Evolutionary conservation across 2,888 invertebrate genomes (phyloP).

Genomic region (Scaptomyza reducta): DNA sequence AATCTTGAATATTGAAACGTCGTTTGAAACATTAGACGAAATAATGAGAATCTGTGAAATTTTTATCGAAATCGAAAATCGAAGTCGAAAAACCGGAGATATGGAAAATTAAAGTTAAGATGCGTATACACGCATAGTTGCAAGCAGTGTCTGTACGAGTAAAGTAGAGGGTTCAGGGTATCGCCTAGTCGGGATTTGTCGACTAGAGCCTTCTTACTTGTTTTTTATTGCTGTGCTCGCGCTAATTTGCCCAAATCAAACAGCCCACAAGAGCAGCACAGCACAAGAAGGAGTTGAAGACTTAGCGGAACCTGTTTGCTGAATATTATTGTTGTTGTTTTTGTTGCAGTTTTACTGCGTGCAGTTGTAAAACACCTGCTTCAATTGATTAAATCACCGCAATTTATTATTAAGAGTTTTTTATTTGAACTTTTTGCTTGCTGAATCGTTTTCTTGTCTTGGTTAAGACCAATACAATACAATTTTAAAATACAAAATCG

Average conservation of each 20-base stretch:
- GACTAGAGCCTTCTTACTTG: no score
- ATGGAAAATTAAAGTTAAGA: no score
- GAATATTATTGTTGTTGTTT: not conserved
- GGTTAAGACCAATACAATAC: conserved; percentile 23
- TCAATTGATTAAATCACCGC: conserved; percentile 78
- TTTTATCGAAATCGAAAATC: no score
- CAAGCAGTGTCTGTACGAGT: no score
- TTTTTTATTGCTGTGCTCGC: conserved; percentile 41
- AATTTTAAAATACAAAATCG: conserved; percentile 24
- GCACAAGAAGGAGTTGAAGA: conserved; percentile 37
- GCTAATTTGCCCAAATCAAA: conserved; percentile 68
- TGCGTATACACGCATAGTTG: no score
- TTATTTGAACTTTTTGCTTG: conserved; percentile 9
- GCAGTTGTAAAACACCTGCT: conserved; percentile 77
- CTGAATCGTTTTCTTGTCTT: conserved; percentile 2
- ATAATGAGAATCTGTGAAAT: no score
- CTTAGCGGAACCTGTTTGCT: conserved; percentile 55
- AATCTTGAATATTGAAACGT: no score
- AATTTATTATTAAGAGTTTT: conserved; percentile 73
- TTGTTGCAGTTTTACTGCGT: conserved; percentile 45
- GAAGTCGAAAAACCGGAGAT: no score
- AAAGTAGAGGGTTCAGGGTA: no score
- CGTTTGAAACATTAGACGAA: no score
- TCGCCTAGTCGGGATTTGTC: no score
- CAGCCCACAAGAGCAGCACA: conserved; percentile 46